Conservation (phyloP, 2,113 vertebrate genomes). For the Melanerpes aurifrons region DNA sequence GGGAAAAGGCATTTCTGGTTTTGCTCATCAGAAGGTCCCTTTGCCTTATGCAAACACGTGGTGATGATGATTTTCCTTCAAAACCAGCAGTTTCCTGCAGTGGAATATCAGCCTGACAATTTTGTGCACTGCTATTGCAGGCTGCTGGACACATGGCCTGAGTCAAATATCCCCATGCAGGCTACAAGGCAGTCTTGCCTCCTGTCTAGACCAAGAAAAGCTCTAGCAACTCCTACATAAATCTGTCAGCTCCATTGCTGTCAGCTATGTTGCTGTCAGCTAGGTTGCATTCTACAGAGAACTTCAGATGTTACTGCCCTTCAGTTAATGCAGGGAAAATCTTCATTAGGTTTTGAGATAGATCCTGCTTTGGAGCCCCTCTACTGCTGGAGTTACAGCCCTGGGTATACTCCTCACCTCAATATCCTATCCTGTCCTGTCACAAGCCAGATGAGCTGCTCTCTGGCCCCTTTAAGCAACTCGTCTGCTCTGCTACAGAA, state of each 20-base stretch:
- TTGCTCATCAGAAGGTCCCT: background rate
- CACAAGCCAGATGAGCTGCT: background rate
- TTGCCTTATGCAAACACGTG: background rate
- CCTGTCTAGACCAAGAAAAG: background rate
- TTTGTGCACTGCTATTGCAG: rapidly evolving
- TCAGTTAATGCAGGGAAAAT: background rate
- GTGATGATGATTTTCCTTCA: background rate
- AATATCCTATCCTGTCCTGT: background rate
- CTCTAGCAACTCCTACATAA: background rate
- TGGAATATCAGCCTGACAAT: background rate
- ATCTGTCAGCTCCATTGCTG: background rate
- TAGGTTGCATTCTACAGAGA: background rate
- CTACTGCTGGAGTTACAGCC: background rate
- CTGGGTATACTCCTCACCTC: background rate
- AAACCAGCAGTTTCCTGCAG: background rate
- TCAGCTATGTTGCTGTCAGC: background rate
- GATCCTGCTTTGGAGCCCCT: background rate
- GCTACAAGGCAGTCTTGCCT: background rate
- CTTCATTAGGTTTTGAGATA: background rate
- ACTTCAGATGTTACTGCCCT: background rate
- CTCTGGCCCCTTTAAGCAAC: background rate
- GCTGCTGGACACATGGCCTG: rapidly evolving
- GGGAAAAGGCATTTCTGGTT: background rate
- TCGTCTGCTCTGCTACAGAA: background rate
- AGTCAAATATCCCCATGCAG: background rate